Evolutionary conservation across 30 jellyfish, hydroid and myxozoan genomes (phyloP).

Genomic region (Chrysaora quinquecirrha): DNA sequence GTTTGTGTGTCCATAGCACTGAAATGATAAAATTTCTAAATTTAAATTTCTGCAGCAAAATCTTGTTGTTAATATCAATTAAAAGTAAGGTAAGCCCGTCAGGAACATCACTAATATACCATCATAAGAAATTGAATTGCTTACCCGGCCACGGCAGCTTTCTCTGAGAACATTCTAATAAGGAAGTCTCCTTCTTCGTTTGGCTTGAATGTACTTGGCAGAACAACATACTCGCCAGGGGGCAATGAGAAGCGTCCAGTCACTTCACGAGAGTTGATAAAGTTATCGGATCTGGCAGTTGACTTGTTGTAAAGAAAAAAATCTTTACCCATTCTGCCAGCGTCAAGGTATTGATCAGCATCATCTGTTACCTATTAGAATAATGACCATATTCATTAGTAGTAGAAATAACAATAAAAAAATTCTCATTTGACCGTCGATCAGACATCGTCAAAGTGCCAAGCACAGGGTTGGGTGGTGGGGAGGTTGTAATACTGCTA

Average conservation of each 20-base stretch:
- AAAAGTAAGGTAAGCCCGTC: too few relatives aligned
- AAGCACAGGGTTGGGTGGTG: too few relatives aligned
- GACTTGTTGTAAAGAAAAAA: slow-evolving; percentile 91
- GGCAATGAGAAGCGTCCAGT: slow-evolving; percentile 95
- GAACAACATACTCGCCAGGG: slow-evolving; percentile 88
- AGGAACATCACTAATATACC: too few relatives aligned
- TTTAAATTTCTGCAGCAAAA: too few relatives aligned
- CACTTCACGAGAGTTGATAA: slow-evolving; percentile 94
- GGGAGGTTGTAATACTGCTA: too few relatives aligned
- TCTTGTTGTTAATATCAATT: too few relatives aligned
- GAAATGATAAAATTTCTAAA: too few relatives aligned
- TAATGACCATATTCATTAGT: too few relatives aligned
- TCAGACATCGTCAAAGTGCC: too few relatives aligned
- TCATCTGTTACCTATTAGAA: slow-evolving; percentile 90
- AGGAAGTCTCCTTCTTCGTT: slow-evolving; percentile 96
- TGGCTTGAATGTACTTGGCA: slow-evolving; percentile 94
- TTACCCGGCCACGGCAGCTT: slow-evolving; percentile 85
- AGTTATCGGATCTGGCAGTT: slow-evolving; percentile 92
- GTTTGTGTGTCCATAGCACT: slow-evolving; percentile 95
- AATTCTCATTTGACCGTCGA: too few relatives aligned
- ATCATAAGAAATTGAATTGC: too few relatives aligned
- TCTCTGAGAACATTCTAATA: slow-evolving; percentile 91
- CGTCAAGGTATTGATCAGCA: slow-evolving; percentile 60
- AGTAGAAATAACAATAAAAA: too few relatives aligned
- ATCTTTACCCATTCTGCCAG: slow-evolving; percentile 85